Evolutionary conservation across 2,113 vertebrate genomes (phyloP), one percentile per base, ranked within the genome.

Genomic region (Chaetops frenatus): DNA sequence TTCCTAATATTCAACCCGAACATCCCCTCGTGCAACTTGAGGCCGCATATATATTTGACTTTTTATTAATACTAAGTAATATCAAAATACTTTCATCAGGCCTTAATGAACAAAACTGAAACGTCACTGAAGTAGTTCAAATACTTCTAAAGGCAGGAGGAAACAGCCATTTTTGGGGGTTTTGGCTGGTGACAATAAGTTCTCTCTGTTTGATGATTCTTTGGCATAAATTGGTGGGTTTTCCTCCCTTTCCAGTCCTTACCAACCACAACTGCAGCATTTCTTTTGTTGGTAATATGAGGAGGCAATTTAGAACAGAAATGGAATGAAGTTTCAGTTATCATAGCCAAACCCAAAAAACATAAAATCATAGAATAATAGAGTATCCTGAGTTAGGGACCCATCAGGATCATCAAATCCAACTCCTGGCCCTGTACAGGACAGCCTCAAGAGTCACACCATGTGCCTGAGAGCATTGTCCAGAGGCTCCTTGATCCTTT

Each of bases 81-180:
- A 77, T 22, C 15, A 45, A 12, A 24, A 60, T 15, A 23, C 2
- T 65, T 60, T 8, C 9, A 58, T 51, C 38, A 72, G 22, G 15
- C 35, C 19, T 47, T 66, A 23, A 15, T 44, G 29, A 45, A 36
- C 14, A 54, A 33, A 0, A 0, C 0, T 53, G 23, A 58, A 62
- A 33, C 38, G 36, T 13, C 64, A 67, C 22, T 33, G 8, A 44
- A 60, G 24, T 9, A 54, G 14, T 44, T 81, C 18, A 65, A 42
- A 47, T 4, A 22, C 3, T 66, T 72, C 17, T 47, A 29, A 82
- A 60, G 7, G 25, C 27, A 11, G 40, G 31, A 61, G 7, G 15
- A 48, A 74, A 51, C 3, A 15, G 7, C 12, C 29, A 25, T 22
- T 44, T 19, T 21, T 3, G 1, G 1, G 29, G 1, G 11, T 51